These are phyloP conservation scores for Ceramica pisi DNA, from an alignment of 2,888 invertebrate species.

Conservation along the genomic window DNA sequence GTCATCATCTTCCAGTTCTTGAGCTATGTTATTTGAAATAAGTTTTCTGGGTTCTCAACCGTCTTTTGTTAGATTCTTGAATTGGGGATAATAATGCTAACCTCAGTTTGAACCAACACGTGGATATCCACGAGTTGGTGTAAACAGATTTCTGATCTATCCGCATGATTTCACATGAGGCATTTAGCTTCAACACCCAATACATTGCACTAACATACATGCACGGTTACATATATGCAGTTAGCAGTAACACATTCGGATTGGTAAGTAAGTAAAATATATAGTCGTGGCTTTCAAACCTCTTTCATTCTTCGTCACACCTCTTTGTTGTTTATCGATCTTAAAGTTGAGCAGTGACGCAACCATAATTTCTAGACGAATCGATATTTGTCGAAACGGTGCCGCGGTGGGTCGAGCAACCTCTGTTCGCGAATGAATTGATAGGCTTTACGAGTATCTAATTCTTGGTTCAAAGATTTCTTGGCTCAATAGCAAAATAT, in stretches of 20 bases:
- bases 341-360: conserved; percentile 14
- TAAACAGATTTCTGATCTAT: background rate
- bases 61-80: too few relatives aligned
- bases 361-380: conserved; percentile 38
- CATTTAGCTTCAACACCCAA: background rate
- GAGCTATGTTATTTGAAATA: too few relatives aligned
- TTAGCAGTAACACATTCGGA: background rate
- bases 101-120: too few relatives aligned
- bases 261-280: background rate
- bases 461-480: too few relatives aligned
- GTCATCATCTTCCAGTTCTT: too few relatives aligned
- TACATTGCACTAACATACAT: background rate
- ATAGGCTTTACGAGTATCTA: background rate
- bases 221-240: background rate
- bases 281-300: background rate
- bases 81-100: too few relatives aligned
- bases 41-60: too few relatives aligned
- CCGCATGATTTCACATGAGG: conserved; percentile 7
- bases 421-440: conserved; percentile 10
- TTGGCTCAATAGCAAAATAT: too few relatives aligned
- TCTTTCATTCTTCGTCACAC: background rate
- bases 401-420: background rate
- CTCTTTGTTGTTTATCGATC: background rate
- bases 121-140: too few relatives aligned
- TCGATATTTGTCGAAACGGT: conserved; percentile 28